Base-by-base conservation (phyloP, 2,797 vertebrate genomes). In the Tragelaphus eurycerus region DNA sequence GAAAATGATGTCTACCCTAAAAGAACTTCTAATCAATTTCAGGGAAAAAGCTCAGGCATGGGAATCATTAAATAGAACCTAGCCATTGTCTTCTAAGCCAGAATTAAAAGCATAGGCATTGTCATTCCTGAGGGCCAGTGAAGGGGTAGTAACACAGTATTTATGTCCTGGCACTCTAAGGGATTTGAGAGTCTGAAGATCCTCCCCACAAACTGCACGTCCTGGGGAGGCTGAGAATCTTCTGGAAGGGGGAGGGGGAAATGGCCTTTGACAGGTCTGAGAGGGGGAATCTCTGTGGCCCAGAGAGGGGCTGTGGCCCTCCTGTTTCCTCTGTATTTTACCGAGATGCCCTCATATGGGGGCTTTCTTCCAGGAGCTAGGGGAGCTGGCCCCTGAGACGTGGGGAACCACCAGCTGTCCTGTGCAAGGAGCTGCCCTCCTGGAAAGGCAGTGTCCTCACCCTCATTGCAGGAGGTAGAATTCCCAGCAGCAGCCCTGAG, bases 21-120 rank as follows among this genome's bases (percentile, higher is more conserved):
- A 95, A 94, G 60, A 88, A 76, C 55, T 86, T 95, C 27, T 48
- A 85, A 7, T 94, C 64, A 60, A 93, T n/a, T 92, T 86, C 46
- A 14, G 46, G n/a, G 2, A 0, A 21, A 82, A 92, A 96, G 17
- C 31, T 84, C 43, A 78, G 92, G 92, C 4, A 27, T 57, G 57
- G 8, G 27, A 93, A 67, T 89, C 86, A 57, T 43, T 78, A 90
- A 87, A 67, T 21, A 89, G 48, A 93, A 62, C 16, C 14, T 79
- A 92, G 31, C 21, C 9, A 7, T 62, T 89, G 74, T 67, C 85
- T 89, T 59, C 25, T 62, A 81, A 97, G 29, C 46, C n/a, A 93
- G 76, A 90, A 86, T 71, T 86, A 34, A 86, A 95, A 74, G 52
- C 84, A 54, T 48, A 85, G 95, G 31, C 25, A 4, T 46, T 55